These are phyloP conservation scores for Cydia strobilella DNA, from an alignment of 1,140 invertebrate species.

Conservation along the genomic window DNA sequence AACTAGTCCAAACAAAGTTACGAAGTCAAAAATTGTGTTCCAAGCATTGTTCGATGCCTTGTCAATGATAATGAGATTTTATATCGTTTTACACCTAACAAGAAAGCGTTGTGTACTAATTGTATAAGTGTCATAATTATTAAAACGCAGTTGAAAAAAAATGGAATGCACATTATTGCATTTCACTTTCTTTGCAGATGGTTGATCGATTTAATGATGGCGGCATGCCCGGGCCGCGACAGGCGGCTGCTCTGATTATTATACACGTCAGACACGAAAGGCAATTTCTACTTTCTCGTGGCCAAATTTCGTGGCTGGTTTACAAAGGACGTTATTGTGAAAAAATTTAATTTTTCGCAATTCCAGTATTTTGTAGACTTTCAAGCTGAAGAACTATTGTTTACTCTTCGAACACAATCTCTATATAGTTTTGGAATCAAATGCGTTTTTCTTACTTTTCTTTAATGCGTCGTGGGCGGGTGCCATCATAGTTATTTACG, in stretches of 20 bases:
- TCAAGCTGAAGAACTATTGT: not conserved
- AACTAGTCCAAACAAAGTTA: no score
- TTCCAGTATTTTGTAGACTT: not conserved
- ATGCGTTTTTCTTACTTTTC: no score
- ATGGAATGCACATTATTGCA: slow-evolving; percentile 19
- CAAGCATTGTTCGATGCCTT: no score
- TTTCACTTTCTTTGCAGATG: slow-evolving; percentile 35
- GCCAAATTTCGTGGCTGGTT: slow-evolving; percentile 24
- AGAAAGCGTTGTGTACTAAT: not conserved
- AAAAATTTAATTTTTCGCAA: not conserved
- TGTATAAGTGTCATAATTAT: not conserved
- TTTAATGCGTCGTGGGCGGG: no score
- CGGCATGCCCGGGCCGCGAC: slow-evolving; percentile 15
- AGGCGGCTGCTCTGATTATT: slow-evolving; percentile 41
- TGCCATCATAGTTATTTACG: no score
- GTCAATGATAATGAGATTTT: no score
- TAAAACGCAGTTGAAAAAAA: not conserved
- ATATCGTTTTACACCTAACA: no score
- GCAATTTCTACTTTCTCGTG: slow-evolving; percentile 39
- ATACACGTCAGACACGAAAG: slow-evolving; percentile 21
- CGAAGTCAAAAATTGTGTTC: no score
- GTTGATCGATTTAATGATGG: slow-evolving; percentile 40
- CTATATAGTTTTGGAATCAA: no score
- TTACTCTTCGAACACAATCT: not conserved
- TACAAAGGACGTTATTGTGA: slow-evolving; percentile 27